Evolutionary conservation across 2,113 vertebrate genomes (phyloP).

Genomic region (Boleophthalmus pectinirostris): DNA sequence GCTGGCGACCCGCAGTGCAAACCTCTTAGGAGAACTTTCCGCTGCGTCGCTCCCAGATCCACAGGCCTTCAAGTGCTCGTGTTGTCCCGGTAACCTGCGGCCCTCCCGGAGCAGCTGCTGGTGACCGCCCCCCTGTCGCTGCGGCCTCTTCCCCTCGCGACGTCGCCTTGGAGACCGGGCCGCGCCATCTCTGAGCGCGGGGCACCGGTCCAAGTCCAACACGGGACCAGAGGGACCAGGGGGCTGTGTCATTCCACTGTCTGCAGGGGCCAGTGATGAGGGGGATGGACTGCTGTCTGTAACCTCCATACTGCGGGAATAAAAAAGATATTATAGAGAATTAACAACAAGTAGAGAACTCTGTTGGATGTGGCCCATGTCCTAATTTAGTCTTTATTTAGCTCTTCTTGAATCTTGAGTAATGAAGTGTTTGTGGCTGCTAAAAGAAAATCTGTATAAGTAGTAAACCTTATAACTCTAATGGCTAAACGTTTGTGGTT

Average conservation of each 20-base stretch:
- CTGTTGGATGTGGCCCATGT: neutral
- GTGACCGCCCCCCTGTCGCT: constrained; percentile 59
- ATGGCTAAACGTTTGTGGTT: neutral
- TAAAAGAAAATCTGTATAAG: neutral
- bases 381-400: neutral
- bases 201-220: constrained; percentile 44
- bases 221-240: constrained; percentile 29
- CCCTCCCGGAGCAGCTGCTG: constrained; percentile 67
- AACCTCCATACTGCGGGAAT: constrained; percentile 58
- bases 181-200: constrained; percentile 55
- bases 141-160: constrained; percentile 68
- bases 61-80: constrained; percentile 64
- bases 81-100: constrained; percentile 74
- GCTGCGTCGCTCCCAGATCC: constrained; percentile 60
- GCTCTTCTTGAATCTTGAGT: too few species aligned
- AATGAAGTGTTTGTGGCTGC: neutral
- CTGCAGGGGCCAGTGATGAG: constrained; percentile 10
- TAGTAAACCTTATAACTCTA: too few species aligned
- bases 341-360: neutral
- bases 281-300: constrained; percentile 38
- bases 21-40: constrained; percentile 76
- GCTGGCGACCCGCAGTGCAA: constrained; percentile 58
- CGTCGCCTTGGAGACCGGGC: constrained; percentile 74
- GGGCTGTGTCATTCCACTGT: constrained; percentile 23
- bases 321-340: neutral